Percentiles rank a stretch among this genome's conserved stretches.
Conservation (phyloP, 2,797 vertebrate species). For the Lemur catta region DNA sequence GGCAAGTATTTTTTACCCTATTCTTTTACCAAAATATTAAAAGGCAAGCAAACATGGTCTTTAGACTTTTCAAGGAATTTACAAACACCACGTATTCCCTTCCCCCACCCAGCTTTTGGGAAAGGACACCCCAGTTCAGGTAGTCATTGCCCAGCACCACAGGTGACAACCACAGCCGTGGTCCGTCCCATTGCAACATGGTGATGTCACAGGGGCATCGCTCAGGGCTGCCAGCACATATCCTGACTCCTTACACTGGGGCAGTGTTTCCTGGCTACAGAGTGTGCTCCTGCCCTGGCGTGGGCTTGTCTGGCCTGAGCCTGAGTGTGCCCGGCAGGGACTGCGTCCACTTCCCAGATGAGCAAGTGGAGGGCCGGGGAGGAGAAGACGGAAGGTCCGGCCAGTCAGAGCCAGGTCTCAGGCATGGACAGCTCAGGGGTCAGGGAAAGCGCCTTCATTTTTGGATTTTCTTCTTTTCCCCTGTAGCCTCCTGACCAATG, state of each 20-base stretch:
- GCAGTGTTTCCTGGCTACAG: neutral
- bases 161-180: neutral
- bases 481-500: neutral
- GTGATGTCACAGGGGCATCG: neutral
- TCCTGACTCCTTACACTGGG: neutral
- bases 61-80: neutral
- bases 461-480: neutral
- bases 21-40: neutral
- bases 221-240: neutral
- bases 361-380: neutral
- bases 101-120: neutral
- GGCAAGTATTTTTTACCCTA: neutral
- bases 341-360: neutral
- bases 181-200: neutral
- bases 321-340: neutral
- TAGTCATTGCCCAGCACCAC: neutral
- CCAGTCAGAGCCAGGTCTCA: neutral
- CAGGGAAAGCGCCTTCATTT: neutral
- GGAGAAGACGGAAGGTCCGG: neutral
- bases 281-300: neutral
- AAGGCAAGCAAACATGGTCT: neutral
- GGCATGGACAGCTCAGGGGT: neutral
- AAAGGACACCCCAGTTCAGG: neutral
- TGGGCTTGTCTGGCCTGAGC: neutral
- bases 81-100: neutral